Evolutionary conservation across 2,797 vertebrate species (phyloP), one percentile per base, ranked within the genome.

Genomic region (Neostethus bicornis): DNA sequence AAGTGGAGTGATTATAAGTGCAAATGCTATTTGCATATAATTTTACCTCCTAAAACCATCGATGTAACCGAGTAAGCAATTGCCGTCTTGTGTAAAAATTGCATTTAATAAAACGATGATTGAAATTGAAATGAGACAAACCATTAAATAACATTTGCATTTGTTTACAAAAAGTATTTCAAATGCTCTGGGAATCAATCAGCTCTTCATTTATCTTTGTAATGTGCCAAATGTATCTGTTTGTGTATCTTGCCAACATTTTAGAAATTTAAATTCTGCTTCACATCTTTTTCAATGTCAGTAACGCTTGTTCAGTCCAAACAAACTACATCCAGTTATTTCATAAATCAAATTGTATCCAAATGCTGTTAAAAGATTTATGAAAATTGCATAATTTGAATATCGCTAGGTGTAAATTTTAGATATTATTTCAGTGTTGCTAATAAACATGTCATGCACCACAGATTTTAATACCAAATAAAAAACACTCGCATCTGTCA

Each of bases 61-160:
- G 70, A 47, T 47, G 67, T 69, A 53, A 69, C 38, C 68, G 57
- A 81, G 42, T 42, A 12, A 42, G 20, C 59, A 52, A 75, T 73
- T 70, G 51, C 17, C 42, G 53, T 69, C 9, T 29, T 46, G 25
- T 46, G 32, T 39, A 26, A 56, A 32, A 47, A 44, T 26, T 45
- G 4, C 58, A 6, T 16, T 23, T 12, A 51, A 25, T 25, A n/a
- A 50, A 20, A 16, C 49, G n/a, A 51, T 28, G 45, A 42, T 5
- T 41, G 32, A 14, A 50, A 39, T 4, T 9, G 20, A 7, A 49
- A 54, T 17, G 7, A 47, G 50, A 24, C 39, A 58, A 52, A 34
- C 8, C n/a, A 7, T 37, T 0, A 39, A 21, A 34, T 35, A 41
- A 32, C 0, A 11, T 24, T 21, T 55, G 43, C 20, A 39, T 41